phyloP scores from a whole-genome alignment of 2,888 invertebrate genomes.

The Barypeithes pellucidus region DNA sequence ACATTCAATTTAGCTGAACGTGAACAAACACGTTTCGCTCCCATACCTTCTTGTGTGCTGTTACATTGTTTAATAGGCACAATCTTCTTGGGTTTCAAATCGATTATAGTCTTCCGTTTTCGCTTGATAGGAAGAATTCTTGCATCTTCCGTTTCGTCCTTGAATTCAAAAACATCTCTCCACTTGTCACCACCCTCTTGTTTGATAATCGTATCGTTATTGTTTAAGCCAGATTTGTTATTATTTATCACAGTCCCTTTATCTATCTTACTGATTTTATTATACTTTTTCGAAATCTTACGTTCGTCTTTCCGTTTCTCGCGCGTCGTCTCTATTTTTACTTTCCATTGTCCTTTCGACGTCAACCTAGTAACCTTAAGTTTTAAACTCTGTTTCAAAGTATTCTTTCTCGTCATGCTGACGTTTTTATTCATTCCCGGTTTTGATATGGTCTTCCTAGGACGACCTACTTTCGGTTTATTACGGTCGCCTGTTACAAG shows the following conservation, averaged over 20 bases:
- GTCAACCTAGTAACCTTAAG: not conserved
- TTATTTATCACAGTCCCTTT: not conserved
- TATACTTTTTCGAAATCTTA: not conserved
- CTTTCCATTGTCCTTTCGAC: not conserved
- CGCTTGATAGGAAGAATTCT: not conserved
- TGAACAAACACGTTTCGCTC: no score
- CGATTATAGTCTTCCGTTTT: not conserved
- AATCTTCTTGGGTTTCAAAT: not conserved
- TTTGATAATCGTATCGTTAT: not conserved
- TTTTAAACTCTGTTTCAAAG: not conserved
- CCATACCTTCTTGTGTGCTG: not conserved
- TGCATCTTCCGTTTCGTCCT: conserved; percentile 1
- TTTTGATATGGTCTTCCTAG: not conserved
- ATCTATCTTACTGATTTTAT: not conserved
- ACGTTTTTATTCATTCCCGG: not conserved
- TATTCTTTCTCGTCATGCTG: not conserved
- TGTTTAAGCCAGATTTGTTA: not conserved
- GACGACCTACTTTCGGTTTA: not conserved
- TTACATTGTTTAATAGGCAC: not conserved
- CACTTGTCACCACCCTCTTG: not conserved
- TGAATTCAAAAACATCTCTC: conserved; percentile 21
- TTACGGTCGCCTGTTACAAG: not conserved
- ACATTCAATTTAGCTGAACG: no score
- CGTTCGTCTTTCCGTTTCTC: not conserved
- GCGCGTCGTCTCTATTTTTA: not conserved